phyloP scores from a whole-genome alignment of 2,888 invertebrate species.

The Tinea pellionella region DNA sequence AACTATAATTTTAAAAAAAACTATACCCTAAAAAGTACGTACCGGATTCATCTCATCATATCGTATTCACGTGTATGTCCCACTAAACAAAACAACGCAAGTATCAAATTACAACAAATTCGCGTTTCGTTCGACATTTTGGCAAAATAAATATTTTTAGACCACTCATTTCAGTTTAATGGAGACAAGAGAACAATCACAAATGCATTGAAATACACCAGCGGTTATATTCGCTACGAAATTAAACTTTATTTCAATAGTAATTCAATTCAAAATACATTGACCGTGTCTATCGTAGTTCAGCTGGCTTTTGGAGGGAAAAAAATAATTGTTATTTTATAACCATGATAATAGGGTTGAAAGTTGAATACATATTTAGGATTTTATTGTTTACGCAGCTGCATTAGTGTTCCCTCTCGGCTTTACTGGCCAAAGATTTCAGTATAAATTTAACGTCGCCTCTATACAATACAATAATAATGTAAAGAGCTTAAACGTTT shows the following conservation, averaged over 20 bases:
- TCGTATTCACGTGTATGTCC: no score
- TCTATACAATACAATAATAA: conserved; percentile 42
- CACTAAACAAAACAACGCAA: not conserved
- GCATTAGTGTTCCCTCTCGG: conserved; percentile 15
- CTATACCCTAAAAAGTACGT: no score
- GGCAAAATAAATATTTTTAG: conserved; percentile 27
- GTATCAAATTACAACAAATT: conserved; percentile 13
- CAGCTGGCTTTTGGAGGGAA: not conserved
- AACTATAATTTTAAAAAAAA: no score
- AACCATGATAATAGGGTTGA: not conserved
- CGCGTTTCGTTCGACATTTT: conserved; percentile 15
- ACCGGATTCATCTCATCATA: no score
- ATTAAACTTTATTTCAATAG: not conserved
- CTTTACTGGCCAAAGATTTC: conserved; percentile 18
- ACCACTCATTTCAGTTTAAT: conserved; percentile 25
- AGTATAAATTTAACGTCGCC: conserved; percentile 22
- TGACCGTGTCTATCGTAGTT: not conserved
- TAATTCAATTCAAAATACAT: not conserved
- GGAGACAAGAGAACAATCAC: conserved; percentile 20
- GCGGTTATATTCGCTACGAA: not conserved
- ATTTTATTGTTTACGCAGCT: conserved; percentile 29
- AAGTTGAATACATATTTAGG: not conserved
- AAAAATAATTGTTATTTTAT: not conserved
- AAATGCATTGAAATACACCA: conserved; percentile 3
- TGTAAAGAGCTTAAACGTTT: conserved; percentile 53